Percentiles rank a stretch among this genome's conserved stretches.
phyloP scores from a whole-genome alignment of 2,797 vertebrate species.

The Cyclopterus lumpus region DNA sequence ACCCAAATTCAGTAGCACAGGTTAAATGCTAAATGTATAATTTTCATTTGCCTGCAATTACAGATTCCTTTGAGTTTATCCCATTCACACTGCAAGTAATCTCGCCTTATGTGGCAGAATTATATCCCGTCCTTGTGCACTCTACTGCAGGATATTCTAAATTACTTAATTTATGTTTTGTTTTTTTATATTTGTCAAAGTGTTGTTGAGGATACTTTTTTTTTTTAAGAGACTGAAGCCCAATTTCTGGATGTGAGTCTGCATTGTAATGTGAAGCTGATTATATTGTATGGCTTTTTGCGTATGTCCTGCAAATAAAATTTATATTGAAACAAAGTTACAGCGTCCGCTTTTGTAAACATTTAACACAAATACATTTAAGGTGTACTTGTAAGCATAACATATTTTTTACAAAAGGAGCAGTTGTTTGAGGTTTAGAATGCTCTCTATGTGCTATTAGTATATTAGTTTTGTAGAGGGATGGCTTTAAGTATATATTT shows the following conservation, averaged over 20 bases:
- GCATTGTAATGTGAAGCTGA: slow-evolving; percentile 70
- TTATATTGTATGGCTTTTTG: slow-evolving; percentile 75
- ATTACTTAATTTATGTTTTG: slow-evolving; percentile 53
- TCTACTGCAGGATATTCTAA: slow-evolving; percentile 58
- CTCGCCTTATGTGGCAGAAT: slow-evolving; percentile 20
- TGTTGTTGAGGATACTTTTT: slow-evolving; percentile 44
- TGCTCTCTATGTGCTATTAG: neutral
- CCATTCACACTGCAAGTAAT: slow-evolving; percentile 16
- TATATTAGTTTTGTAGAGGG: neutral
- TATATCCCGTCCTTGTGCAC: slow-evolving; percentile 45
- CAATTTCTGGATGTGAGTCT: slow-evolving; percentile 59
- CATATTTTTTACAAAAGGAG: neutral
- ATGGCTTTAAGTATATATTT: neutral
- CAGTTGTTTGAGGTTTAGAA: neutral
- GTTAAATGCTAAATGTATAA: slow-evolving; percentile 9
- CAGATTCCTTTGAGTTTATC: slow-evolving; percentile 22
- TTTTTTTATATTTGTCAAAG: slow-evolving; percentile 33
- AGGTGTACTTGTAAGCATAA: neutral
- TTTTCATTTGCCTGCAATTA: neutral
- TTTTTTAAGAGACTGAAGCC: slow-evolving; percentile 54
- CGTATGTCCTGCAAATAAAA: slow-evolving; percentile 77
- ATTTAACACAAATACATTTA: neutral
- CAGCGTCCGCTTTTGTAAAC: slow-evolving; percentile 13
- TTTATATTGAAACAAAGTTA: slow-evolving; percentile 74
- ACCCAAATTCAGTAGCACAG: slow-evolving; percentile 25